Conservation (phyloP, 1,140 invertebrate genomes). For the Rhagoletis zephyria region DNA sequence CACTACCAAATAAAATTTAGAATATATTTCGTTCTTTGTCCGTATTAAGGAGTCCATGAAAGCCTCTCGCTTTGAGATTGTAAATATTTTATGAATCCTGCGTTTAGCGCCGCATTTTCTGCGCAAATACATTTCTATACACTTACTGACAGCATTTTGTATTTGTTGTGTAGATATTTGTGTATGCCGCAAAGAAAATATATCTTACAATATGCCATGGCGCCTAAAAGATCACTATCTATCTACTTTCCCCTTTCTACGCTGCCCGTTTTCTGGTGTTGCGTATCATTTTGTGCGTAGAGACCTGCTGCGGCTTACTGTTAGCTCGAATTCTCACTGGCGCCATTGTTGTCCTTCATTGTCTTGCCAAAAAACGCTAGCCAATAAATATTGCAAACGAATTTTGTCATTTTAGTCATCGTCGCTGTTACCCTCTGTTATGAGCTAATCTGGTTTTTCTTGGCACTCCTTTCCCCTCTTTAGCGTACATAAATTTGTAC, state of each 20-base stretch:
- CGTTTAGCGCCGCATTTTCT: neutral
- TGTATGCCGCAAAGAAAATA: neutral
- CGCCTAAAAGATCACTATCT: constrained; percentile 37
- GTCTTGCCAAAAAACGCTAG: constrained; percentile 32
- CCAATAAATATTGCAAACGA: constrained; percentile 34
- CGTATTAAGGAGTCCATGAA: too few species aligned
- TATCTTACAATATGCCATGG: constrained; percentile 17
- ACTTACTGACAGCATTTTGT: neutral
- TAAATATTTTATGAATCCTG: neutral
- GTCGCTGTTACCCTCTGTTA: neutral
- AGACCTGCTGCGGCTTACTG: neutral
- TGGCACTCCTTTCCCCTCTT: neutral
- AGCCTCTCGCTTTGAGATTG: neutral
- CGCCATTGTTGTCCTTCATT: constrained; percentile 46
- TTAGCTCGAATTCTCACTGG: neutral
- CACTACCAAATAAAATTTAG: too few species aligned
- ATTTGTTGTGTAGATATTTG: neutral
- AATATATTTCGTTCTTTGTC: too few species aligned
- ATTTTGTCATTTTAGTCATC: constrained; percentile 14
- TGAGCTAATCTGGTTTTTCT: neutral
- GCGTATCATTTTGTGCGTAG: neutral
- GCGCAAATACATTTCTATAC: neutral
- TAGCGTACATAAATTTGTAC: neutral
- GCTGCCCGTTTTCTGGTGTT: neutral
- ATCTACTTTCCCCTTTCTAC: neutral